Evolutionary conservation across 2,888 invertebrate species (phyloP).

Genomic region (Esperia sulphurella): DNA sequence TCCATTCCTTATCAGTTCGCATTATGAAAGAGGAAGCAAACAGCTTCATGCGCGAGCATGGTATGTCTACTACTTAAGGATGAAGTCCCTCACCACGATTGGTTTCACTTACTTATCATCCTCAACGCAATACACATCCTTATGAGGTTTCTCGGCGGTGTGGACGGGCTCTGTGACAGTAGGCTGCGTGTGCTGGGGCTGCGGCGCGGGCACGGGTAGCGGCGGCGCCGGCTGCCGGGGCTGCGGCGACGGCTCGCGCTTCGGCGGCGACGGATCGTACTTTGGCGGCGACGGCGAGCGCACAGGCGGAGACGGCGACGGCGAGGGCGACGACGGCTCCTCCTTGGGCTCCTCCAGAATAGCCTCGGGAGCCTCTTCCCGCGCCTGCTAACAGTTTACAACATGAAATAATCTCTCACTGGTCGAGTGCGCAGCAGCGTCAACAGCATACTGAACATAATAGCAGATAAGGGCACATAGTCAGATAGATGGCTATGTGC

Average conservation of each 20-base stretch:
- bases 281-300: constrained; percentile 1
- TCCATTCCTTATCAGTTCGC: too few species aligned
- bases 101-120: constrained; percentile 31
- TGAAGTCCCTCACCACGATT: background rate
- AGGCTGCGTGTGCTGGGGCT: constrained; percentile 11
- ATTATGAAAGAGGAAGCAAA: too few species aligned
- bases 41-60: too few species aligned
- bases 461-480: too few species aligned
- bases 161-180: constrained; percentile 9
- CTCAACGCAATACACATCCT: constrained; percentile 29
- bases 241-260: constrained; percentile 1
- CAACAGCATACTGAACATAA: too few species aligned
- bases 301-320: background rate
- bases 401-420: too few species aligned
- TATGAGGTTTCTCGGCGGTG: constrained; percentile 9
- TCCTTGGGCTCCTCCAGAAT: constrained; percentile 36
- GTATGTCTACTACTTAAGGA: too few species aligned
- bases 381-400: constrained; percentile 24
- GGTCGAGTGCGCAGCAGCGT: too few species aligned
- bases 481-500: too few species aligned
- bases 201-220: background rate
- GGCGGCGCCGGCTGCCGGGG: background rate
- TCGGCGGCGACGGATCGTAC: background rate
- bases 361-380: constrained; percentile 48
- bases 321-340: background rate